These are phyloP conservation scores for Myotis yumanensis DNA, from an alignment of 2,113 vertebrate species.

Conservation along the genomic window DNA sequence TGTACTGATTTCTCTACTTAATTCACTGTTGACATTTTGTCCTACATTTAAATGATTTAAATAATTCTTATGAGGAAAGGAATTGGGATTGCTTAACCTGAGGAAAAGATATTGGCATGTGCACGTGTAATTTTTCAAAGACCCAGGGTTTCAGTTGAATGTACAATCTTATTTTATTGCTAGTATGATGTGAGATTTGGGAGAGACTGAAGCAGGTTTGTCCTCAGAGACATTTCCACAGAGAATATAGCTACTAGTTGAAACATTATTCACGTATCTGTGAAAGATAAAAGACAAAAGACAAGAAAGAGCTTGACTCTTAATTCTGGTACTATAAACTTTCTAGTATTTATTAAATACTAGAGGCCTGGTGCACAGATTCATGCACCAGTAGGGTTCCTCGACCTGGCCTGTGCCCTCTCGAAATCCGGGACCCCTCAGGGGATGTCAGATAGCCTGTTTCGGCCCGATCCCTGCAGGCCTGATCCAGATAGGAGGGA, in stretches of 20 bases:
- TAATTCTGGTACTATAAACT: not conserved
- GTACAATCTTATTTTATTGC: not conserved
- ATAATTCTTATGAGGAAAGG: not conserved
- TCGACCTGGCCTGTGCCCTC: no score
- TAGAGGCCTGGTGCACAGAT: no score
- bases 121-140: not conserved
- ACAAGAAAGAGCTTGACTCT: not conserved
- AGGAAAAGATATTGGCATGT: not conserved
- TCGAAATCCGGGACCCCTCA: no score
- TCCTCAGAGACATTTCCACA: not conserved
- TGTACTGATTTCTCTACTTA: slow-evolving; percentile 36
- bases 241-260: not conserved
- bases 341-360: not conserved
- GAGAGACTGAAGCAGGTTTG: not conserved
- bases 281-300: not conserved
- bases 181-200: not conserved
- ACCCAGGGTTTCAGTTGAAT: not conserved
- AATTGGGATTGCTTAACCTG: slow-evolving; percentile 9
- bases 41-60: slow-evolving; percentile 14
- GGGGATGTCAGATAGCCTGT: no score
- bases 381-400: no score
- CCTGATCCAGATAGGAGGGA: no score
- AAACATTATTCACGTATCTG: not conserved
- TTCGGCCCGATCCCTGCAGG: no score
- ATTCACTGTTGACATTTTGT: slow-evolving; percentile 1